Evolutionary conservation across 2,113 vertebrate genomes (phyloP).

Genomic region (Tautogolabrus adspersus): DNA sequence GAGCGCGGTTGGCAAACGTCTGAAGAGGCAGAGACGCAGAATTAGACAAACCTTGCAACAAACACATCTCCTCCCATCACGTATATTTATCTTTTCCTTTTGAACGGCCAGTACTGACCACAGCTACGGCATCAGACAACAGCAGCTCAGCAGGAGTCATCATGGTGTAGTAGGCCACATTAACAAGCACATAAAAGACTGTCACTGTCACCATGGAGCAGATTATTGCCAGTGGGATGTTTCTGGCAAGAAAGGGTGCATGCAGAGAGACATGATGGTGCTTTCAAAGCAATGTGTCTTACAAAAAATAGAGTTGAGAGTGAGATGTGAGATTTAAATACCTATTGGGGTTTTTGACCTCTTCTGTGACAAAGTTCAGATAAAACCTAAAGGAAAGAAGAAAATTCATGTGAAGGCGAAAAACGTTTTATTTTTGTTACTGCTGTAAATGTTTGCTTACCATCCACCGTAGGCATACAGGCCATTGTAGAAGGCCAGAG

Average conservation of each 20-base stretch:
- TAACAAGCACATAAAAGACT: constrained; percentile 91
- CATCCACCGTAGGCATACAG: constrained; percentile 92
- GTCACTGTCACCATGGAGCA: constrained; percentile 94
- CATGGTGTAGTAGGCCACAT: constrained; percentile 95
- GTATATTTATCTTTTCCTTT: too few species aligned
- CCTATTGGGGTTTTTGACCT: constrained; percentile 90
- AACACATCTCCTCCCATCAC: background rate
- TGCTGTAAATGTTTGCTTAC: constrained; percentile 71
- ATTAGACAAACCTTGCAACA: background rate
- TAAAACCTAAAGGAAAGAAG: constrained; percentile 84
- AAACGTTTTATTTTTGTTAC: background rate
- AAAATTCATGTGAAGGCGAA: background rate
- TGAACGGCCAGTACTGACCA: constrained; percentile 85
- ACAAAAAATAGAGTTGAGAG: background rate
- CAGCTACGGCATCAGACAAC: constrained; percentile 91
- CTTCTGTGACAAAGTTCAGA: constrained; percentile 89
- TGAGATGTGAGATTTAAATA: constrained; percentile 53
- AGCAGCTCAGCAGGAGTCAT: constrained; percentile 91
- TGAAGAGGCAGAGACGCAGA: constrained; percentile 52
- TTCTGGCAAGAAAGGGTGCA: constrained; percentile 82
- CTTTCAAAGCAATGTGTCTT: background rate
- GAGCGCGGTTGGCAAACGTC: constrained; percentile 87
- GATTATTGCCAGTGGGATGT: constrained; percentile 92
- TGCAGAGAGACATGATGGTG: background rate
- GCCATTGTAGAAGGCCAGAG: constrained; percentile 91